A percentile compares a stretch with the other conserved stretches of the same genome.
Conservation (phyloP, 2,113 vertebrate genomes). For the Muntiacus reevesi region DNA sequence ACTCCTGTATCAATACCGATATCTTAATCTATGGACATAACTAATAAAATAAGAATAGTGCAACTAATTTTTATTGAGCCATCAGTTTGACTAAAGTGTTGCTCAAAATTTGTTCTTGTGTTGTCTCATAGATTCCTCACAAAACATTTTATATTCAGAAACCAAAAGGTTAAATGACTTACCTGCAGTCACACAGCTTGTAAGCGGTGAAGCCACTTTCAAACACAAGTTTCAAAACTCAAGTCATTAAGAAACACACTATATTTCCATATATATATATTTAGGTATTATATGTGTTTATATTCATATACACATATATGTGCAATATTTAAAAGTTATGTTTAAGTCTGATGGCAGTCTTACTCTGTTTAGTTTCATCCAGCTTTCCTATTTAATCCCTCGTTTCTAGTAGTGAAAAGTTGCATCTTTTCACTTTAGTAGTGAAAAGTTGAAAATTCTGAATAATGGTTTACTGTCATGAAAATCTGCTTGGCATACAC, state of each 20-base stretch:
- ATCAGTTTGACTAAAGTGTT: background rate
- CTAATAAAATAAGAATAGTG: background rate
- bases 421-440: background rate
- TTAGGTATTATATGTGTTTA: background rate
- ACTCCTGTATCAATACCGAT: background rate
- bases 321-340: background rate
- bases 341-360: background rate
- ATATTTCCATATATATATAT: background rate
- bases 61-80: background rate
- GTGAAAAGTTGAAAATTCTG: background rate
- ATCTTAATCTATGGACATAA: background rate
- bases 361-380: background rate
- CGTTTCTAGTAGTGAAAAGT: background rate
- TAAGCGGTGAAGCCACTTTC: background rate
- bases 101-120: background rate
- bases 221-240: background rate
- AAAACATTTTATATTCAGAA: background rate
- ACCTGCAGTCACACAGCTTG: background rate
- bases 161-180: background rate
- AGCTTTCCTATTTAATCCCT: background rate
- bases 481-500: background rate
- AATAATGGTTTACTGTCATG: background rate
- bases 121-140: background rate
- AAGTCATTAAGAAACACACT: background rate
- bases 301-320: background rate